These are phyloP conservation scores for Subacronicta megacephala DNA, from an alignment of 2,888 invertebrate species.

Conservation along the genomic window DNA sequence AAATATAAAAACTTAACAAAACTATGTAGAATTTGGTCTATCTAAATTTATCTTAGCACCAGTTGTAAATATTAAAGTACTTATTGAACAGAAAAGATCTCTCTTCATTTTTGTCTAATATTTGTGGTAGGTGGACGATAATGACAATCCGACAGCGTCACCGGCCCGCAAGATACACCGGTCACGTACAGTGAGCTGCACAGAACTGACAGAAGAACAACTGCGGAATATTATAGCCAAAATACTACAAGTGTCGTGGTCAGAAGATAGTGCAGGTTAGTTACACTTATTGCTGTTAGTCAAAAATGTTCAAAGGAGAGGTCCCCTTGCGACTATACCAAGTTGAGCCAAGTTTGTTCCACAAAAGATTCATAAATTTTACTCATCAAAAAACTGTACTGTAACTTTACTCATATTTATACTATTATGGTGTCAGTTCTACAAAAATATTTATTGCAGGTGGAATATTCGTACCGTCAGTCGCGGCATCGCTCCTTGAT, in stretches of 20 bases:
- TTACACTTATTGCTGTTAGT: too few relatives aligned
- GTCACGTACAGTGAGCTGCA: slow-evolving; percentile 84
- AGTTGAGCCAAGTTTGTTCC: too few relatives aligned
- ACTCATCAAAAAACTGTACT: too few relatives aligned
- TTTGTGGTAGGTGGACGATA: slow-evolving; percentile 85
- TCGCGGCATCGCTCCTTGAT: slow-evolving; percentile 88
- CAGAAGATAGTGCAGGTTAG: slow-evolving; percentile 88
- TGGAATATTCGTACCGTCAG: slow-evolving; percentile 89
- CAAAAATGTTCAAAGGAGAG: too few relatives aligned
- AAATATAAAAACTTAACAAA: background rate
- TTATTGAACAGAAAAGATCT: background rate
- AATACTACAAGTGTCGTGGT: slow-evolving; percentile 93
- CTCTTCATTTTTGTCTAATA: background rate
- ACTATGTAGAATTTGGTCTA: background rate
- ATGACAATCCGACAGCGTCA: slow-evolving; percentile 76
- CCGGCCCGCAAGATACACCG: slow-evolving; percentile 82
- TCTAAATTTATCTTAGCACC: background rate
- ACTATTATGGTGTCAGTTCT: background rate
- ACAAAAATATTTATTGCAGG: slow-evolving; percentile 68
- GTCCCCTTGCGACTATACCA: too few relatives aligned
- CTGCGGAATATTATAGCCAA: slow-evolving; percentile 91
- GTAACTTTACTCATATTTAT: too few relatives aligned
- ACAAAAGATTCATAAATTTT: too few relatives aligned
- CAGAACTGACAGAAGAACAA: slow-evolving; percentile 91
- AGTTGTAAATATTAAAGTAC: background rate